Base-by-base conservation (phyloP, 2,797 vertebrate genomes). In the Dallia pectoralis region DNA sequence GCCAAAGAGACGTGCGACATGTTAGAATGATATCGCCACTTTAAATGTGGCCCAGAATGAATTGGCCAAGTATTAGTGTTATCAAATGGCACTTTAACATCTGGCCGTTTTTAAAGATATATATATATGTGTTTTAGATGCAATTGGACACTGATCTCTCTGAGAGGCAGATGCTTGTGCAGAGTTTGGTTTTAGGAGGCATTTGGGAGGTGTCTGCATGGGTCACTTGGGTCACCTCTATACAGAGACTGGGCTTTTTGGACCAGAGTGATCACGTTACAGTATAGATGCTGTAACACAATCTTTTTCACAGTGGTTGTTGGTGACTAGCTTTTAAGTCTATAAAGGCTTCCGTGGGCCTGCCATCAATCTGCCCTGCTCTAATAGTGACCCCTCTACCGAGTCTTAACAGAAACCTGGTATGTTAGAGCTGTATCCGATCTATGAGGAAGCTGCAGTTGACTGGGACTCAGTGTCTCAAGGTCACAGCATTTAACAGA, bases 401-500 rank as follows among this genome's bases (percentile, higher is more conserved):
- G 78, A 84, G 76, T 75, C 77, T 74, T 36, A 72, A 82, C 88
- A 81, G 83, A 83, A 80, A 48, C 72, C 77, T 81, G 78, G 82
- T 79, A 16, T n/a, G 29, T 18, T 30, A 82, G 19, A 53, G 49
- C 4, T n/a, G 49, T 7, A 51, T n/a, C 49, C 49, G 19, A 51
- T 51, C 74, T 27, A 76, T 53, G 72, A 18, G 66, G 67, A 81
- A 77, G 75, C 61, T 72, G 69, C 73, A 78, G 70, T 18, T 77
- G 89, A 91, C 86, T 85, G 84, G 80, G 82, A 76, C 84, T 89
- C 87, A 76, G 87, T 89, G 88, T 84, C 80, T 87, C 90, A 91
- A 91, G 90, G 89, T 89, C 87, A 82, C 72, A 72, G 79, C 82
- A 85, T 91, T 89, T 87, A 91, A 84, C 87, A 88, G 79, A 77